Evolutionary conservation across 2,888 invertebrate genomes (phyloP).

Genomic region (Synanthedon vespiformis): DNA sequence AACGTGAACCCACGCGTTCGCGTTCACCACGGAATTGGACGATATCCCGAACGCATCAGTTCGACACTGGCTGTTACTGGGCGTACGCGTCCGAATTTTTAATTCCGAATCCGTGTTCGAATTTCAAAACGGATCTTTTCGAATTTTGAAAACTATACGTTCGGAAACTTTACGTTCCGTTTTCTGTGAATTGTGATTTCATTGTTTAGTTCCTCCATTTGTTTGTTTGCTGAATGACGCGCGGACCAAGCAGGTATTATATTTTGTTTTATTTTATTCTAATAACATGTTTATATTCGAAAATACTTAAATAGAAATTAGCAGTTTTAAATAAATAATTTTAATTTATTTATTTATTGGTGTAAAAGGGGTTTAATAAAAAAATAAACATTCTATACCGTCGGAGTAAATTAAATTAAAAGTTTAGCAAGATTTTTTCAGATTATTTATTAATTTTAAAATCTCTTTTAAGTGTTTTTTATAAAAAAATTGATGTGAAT

Average conservation of each 20-base stretch:
- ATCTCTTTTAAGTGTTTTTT: too few species aligned
- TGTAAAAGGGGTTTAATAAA: too few species aligned
- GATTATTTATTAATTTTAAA: too few species aligned
- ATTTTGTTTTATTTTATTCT: not conserved
- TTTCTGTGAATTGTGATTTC: constrained; percentile 9
- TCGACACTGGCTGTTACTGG: constrained; percentile 25
- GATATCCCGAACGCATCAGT: constrained; percentile 46
- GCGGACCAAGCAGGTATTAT: not conserved
- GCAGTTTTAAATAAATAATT: too few species aligned
- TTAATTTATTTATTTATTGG: too few species aligned
- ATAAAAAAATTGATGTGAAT: too few species aligned
- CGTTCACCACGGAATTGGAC: constrained; percentile 35
- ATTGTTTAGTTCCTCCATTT: not conserved
- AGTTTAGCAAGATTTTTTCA: too few species aligned
- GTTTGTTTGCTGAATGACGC: not conserved
- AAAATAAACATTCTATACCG: too few species aligned
- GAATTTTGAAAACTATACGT: constrained; percentile 1
- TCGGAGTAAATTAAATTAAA: too few species aligned
- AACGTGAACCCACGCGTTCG: constrained; percentile 48
- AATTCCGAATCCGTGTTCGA: constrained; percentile 6
- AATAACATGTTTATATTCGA: too few species aligned
- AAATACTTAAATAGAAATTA: too few species aligned
- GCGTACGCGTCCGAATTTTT: constrained; percentile 40
- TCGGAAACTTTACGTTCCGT: constrained; percentile 4
- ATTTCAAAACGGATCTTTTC: constrained; percentile 11